phyloP scores from a whole-genome alignment of 1,140 invertebrate genomes.

The Lasioglossum albipes region DNA sequence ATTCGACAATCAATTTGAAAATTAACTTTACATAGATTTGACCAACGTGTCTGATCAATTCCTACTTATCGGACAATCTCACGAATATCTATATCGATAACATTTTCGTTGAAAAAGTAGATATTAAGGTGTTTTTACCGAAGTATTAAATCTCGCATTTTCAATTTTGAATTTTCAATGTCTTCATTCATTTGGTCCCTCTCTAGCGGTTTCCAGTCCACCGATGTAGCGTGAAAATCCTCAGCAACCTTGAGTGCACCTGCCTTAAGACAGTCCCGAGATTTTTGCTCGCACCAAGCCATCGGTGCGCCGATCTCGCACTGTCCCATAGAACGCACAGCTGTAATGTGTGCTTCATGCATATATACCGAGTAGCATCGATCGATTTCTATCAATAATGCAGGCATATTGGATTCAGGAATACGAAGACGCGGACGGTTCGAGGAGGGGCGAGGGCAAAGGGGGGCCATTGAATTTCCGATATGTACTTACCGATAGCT shows the following conservation, averaged over 20 bases:
- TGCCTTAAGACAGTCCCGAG: neutral
- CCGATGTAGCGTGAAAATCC: too few relatives aligned
- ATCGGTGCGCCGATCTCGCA: neutral
- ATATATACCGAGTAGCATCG: constrained; percentile 26
- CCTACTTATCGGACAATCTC: too few relatives aligned
- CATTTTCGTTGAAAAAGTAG: too few relatives aligned
- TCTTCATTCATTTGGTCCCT: too few relatives aligned
- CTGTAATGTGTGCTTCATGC: constrained; percentile 31
- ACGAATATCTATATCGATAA: too few relatives aligned
- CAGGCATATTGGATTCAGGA: constrained; percentile 69
- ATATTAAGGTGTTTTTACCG: too few relatives aligned
- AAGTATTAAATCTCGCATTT: too few relatives aligned
- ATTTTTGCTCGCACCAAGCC: neutral
- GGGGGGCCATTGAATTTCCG: constrained; percentile 41
- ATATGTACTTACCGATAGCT: constrained; percentile 30
- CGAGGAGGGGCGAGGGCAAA: neutral
- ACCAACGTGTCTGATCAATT: too few relatives aligned
- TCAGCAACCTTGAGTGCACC: neutral
- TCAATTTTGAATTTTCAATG: too few relatives aligned
- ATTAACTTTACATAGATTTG: too few relatives aligned
- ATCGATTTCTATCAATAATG: constrained; percentile 61
- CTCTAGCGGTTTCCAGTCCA: too few relatives aligned
- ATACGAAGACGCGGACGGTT: constrained; percentile 44
- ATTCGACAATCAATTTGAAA: too few relatives aligned
- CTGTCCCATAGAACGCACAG: neutral